Base-by-base conservation (phyloP, 2,797 vertebrate species). In the Aulostomus chinensis region DNA sequence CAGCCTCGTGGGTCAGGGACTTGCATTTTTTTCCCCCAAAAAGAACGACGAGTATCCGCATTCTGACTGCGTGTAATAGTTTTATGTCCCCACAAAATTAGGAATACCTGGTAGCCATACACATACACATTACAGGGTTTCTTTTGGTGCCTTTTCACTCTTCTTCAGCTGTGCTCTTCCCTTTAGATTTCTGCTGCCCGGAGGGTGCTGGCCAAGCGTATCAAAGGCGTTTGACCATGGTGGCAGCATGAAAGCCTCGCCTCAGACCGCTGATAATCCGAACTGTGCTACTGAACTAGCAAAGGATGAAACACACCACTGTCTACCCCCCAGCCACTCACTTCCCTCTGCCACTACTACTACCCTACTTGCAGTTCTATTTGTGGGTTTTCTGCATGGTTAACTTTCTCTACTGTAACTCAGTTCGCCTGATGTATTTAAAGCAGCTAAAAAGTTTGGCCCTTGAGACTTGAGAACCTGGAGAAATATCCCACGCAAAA, bases 211-310 rank as follows among this genome's bases (percentile, higher is more conserved):
- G 70, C 73, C 76, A 61, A 78, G 73, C 76, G 49, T 79, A 85
- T 86, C 85, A 86, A 89, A 89, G 79, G 68, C 73, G 43, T 76
- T 86, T 81, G 78, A 81, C 80, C 81, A 79, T n/a, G 71, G 81
- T 81, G 80, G 74, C 48, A 22, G 81, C 71, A 84, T 85, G 77
- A 89, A 86, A 89, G 83, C 65, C 36, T 77, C 17, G 77, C 77
- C 70, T 58, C 34, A 13, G 74, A 76, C 78, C 83, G 39, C 66
- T 64, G 76, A 80, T 87, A 79, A 89, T 85, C 73, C 57, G 20
- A 54, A 64, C 69, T 76, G 62, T 56, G 69, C 65, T 68, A 60
- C 57, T 69, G 78, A 80, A 81, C 68, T 64, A 62, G 70, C 54
- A 35, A 46, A 51, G 71, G 73, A 80, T 82, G 63, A 84, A 81